Percentiles rank a stretch among this genome's conserved stretches.
Conservation (phyloP, 2,113 vertebrate species). For the Columbina picui region DNA sequence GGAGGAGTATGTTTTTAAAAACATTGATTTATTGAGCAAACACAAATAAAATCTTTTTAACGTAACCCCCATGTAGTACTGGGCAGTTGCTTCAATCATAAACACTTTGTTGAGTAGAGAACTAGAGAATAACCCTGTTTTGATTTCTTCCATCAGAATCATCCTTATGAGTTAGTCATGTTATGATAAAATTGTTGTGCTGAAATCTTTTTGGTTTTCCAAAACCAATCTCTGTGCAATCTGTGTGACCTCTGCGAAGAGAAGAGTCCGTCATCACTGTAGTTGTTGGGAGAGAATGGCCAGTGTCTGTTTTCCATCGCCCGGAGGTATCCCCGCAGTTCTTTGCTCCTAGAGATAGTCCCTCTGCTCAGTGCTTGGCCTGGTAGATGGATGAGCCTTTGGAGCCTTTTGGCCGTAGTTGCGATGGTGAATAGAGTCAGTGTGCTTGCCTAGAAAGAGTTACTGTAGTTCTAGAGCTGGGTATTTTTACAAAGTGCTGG, state of each 20-base stretch:
- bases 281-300: slow-evolving; percentile 59
- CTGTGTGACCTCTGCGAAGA: slow-evolving; percentile 44
- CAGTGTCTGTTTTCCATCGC: slow-evolving; percentile 49
- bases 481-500: neutral
- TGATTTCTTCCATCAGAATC: slow-evolving; percentile 63
- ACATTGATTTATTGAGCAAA: neutral
- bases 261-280: slow-evolving; percentile 40
- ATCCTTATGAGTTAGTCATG: slow-evolving; percentile 45
- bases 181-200: slow-evolving; percentile 37
- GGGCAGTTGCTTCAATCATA: neutral
- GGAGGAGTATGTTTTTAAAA: neutral
- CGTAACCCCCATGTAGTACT: neutral
- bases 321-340: slow-evolving; percentile 53
- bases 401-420: neutral
- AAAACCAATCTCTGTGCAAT: slow-evolving; percentile 47
- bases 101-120: neutral
- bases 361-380: slow-evolving; percentile 33
- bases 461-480: neutral
- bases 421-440: neutral
- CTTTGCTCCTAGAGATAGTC: slow-evolving; percentile 38
- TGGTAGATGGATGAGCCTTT: slow-evolving; percentile 40
- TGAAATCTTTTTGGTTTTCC: slow-evolving; percentile 55
- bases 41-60: neutral
- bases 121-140: slow-evolving; percentile 39
- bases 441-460: neutral